Base-by-base conservation (phyloP, 2,113 vertebrate species). In the Corythornis vintsioides region DNA sequence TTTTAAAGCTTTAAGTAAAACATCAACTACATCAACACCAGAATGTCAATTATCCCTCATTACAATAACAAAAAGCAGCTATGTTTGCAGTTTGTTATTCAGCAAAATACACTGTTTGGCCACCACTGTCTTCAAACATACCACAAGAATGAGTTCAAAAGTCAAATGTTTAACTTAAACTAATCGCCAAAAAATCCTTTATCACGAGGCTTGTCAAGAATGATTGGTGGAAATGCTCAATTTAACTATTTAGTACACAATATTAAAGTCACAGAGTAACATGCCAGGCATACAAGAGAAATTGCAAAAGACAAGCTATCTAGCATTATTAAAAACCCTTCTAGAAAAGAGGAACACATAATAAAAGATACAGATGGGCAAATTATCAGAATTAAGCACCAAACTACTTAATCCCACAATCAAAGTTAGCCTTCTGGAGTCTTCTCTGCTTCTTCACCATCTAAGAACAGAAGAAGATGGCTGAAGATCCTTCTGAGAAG, bases 71-170 rank as follows among this genome's bases (percentile, higher is more conserved):
- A 95, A 95, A 93, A 86, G 69, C 83, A 95, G 86, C 79, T 77
- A 94, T 64, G 85, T 95, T 90, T 91, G 82, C 82, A 77, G 65
- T 80, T 86, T 86, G 72, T 90, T 92, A 86, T 83, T 91, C 83
- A 90, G 75, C 83, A 67, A 93, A 94, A 90, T 74, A 90, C 60
- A 67, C 15, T 91, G 64, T 88, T 95, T 91, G 72, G 90, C 82
- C 85, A 90, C 33, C 25, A 77, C n/a, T 71, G 43, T 67, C 89
- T 93, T 93, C 83, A 95, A 94, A 89, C 88, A 95, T 94, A 81
- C 90, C 92, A 93, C 80, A 95, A 94, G 85, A 95, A 95, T 93
- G 95, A 94, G 93, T 94, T 94, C 93, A 92, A 59, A 94, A 92
- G 91, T 92, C 82, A 89, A 89, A 93, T 92, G 85, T 95, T 94